These are phyloP conservation scores for Hybos culiciformis DNA, from an alignment of 2,888 invertebrate genomes.

Conservation along the genomic window DNA sequence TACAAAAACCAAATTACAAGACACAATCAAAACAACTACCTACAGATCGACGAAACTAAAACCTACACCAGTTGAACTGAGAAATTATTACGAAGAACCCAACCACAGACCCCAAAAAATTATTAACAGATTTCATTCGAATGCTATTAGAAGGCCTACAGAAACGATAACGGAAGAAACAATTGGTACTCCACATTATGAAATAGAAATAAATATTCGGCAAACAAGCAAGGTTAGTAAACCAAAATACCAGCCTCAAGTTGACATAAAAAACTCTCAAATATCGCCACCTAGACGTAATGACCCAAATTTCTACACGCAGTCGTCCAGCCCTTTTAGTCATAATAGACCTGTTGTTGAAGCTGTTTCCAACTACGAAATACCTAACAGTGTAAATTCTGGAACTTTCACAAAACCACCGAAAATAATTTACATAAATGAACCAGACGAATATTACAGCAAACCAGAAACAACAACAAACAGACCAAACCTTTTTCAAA, in stretches of 20 bases:
- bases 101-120: conserved; percentile 27
- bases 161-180: no score
- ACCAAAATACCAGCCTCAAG: not conserved
- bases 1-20: no score
- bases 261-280: conserved; percentile 16
- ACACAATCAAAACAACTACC: conserved; percentile 5
- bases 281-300: conserved; percentile 18
- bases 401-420: conserved; percentile 26
- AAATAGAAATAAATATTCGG: conserved; percentile 35
- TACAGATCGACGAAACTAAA: no score
- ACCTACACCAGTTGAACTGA: conserved; percentile 18
- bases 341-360: conserved; percentile 4
- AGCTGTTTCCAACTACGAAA: conserved; percentile 3
- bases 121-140: conserved; percentile 24
- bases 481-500: conserved; percentile 27
- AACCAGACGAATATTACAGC: conserved; percentile 18
- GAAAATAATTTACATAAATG: conserved; percentile 30
- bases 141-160: no score
- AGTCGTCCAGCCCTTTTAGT: conserved; percentile 16
- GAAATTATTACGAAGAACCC: conserved; percentile 21
- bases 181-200: conserved; percentile 28
- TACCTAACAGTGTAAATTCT: conserved; percentile 10
- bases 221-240: conserved; percentile 25
- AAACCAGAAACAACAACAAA: conserved; percentile 20
- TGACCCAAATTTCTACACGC: conserved; percentile 6